These are phyloP conservation scores for Hetaerina titia DNA, from an alignment of 2,888 invertebrate genomes.

Conservation along the genomic window DNA sequence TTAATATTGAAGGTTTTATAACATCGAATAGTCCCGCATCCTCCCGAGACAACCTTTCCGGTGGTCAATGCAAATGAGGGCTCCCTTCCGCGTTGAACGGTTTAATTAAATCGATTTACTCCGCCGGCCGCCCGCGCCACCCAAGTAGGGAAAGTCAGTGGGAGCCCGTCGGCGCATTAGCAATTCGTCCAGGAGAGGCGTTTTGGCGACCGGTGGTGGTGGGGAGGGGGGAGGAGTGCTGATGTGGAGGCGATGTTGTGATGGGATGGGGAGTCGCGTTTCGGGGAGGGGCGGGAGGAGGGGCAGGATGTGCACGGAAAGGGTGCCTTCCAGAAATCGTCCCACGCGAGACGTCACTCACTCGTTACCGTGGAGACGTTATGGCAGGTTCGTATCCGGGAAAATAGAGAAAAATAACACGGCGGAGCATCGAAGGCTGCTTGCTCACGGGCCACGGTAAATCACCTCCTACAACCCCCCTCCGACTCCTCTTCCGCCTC, in stretches of 20 bases:
- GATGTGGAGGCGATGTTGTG: neutral
- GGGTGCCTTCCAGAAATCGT: slow-evolving; percentile 35
- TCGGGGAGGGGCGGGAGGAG: neutral
- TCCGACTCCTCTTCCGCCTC: neutral
- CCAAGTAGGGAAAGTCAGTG: slow-evolving; percentile 25
- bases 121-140: neutral
- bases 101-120: slow-evolving; percentile 61
- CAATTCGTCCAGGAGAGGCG: slow-evolving; percentile 13
- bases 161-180: slow-evolving; percentile 32
- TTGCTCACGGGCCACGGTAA: slow-evolving; percentile 39
- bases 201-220: neutral
- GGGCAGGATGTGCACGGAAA: neutral
- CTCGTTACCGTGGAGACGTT: slow-evolving; percentile 47
- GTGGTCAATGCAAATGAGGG: slow-evolving; percentile 31
- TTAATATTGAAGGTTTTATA: neutral
- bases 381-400: slow-evolving; percentile 41
- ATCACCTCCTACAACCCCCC: neutral
- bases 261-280: neutral
- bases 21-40: neutral
- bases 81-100: slow-evolving; percentile 42
- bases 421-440: neutral
- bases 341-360: slow-evolving; percentile 61
- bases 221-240: neutral
- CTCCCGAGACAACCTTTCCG: neutral
- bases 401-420: neutral